phyloP scores from a whole-genome alignment of 2,888 invertebrate species.

The Nymphalis c-album region DNA sequence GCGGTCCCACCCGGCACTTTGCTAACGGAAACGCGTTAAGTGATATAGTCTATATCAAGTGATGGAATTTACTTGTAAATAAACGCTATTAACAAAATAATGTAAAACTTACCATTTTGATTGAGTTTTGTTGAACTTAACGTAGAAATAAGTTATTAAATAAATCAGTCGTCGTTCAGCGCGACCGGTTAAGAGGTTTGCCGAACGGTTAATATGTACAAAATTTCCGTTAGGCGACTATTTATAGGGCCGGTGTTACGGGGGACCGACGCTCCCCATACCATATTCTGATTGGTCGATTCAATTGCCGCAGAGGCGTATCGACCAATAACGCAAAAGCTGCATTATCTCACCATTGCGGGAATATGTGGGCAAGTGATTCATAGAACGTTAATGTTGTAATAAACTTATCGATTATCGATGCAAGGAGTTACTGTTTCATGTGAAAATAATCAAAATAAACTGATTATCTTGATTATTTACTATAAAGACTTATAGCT shows the following conservation, averaged over 20 bases:
- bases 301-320: slow-evolving; percentile 68
- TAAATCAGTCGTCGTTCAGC: slow-evolving; percentile 80
- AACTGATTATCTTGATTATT: too few species aligned
- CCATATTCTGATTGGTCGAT: slow-evolving; percentile 72
- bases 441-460: too few species aligned
- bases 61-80: slow-evolving; percentile 14
- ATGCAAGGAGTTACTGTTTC: not conserved
- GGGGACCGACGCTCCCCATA: slow-evolving; percentile 75
- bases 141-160: slow-evolving; percentile 74
- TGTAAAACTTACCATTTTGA: slow-evolving; percentile 74
- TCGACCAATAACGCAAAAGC: slow-evolving; percentile 72
- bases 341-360: slow-evolving; percentile 76
- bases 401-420: slow-evolving; percentile 29
- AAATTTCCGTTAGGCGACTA: slow-evolving; percentile 70
- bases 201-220: slow-evolving; percentile 83
- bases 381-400: slow-evolving; percentile 43
- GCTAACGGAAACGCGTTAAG: slow-evolving; percentile 33
- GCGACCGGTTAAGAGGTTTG: slow-evolving; percentile 85
- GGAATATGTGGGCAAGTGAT: slow-evolving; percentile 74
- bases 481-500: too few species aligned
- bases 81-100: slow-evolving; percentile 10
- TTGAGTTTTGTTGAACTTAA: slow-evolving; percentile 75
- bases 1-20: slow-evolving; percentile 48
- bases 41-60: slow-evolving; percentile 4
- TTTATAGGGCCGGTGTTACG: slow-evolving; percentile 80